These are phyloP conservation scores for Podocnemis expansa DNA, from an alignment of 2,113 vertebrate species.

Conservation along the genomic window DNA sequence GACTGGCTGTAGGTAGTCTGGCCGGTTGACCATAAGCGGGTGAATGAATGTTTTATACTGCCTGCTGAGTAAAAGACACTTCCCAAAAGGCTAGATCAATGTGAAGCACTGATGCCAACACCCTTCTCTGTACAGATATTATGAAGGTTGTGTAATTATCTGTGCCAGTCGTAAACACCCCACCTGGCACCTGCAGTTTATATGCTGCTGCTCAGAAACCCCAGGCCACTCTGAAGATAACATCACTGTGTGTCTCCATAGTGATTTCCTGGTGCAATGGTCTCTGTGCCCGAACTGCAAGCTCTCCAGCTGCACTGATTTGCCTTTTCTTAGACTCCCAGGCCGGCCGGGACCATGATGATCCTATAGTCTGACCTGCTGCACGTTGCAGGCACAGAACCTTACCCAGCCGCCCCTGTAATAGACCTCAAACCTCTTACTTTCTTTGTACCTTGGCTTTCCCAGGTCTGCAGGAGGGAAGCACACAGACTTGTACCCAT, in stretches of 20 bases:
- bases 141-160: fast-evolving
- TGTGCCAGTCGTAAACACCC: fast-evolving
- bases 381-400: not conserved
- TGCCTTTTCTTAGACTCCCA: not conserved
- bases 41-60: fast-evolving
- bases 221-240: not conserved
- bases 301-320: not conserved
- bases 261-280: not conserved
- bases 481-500: not conserved
- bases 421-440: not conserved
- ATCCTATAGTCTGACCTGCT: not conserved
- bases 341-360: not conserved
- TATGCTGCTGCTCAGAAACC: fast-evolving
- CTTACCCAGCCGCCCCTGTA: not conserved
- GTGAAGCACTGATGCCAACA: not conserved
- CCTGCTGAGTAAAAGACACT: not conserved
- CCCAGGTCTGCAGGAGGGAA: not conserved
- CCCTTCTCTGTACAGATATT: not conserved
- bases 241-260: not conserved
- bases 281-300: not conserved
- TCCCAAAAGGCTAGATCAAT: not conserved
- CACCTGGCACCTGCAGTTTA: not conserved
- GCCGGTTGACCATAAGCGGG: not conserved
- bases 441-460: fast-evolving
- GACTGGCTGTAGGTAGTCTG: not conserved